Conservation (phyloP, 2,113 vertebrate species). For the Phaethon lepturus region DNA sequence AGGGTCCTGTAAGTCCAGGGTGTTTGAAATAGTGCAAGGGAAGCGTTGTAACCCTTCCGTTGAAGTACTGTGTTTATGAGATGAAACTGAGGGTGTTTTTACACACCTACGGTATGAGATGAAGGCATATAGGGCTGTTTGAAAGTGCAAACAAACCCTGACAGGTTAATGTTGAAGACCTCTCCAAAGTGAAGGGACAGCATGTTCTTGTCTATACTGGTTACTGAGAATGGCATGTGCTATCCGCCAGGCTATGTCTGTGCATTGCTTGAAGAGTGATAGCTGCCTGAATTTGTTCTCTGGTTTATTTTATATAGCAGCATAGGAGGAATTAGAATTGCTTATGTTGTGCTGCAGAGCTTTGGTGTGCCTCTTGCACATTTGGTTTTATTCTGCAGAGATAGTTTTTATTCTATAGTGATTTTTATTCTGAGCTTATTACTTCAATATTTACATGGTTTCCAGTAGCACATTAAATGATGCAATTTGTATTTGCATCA, state of each 20-base stretch:
- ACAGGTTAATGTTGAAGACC: not conserved
- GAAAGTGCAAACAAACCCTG: not conserved
- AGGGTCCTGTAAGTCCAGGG: not conserved
- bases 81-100: not conserved
- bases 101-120: not conserved
- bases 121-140: not conserved
- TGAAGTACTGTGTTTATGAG: not conserved
- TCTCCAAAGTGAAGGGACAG: not conserved
- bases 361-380: not conserved
- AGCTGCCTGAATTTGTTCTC: not conserved
- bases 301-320: not conserved
- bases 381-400: not conserved
- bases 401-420: not conserved
- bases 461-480: not conserved
- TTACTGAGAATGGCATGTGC: not conserved
- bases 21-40: not conserved
- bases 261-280: not conserved
- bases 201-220: not conserved
- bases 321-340: not conserved
- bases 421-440: not conserved
- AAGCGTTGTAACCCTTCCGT: not conserved
- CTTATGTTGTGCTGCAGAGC: not conserved
- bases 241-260: not conserved
- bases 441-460: not conserved
- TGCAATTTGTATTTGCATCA: not conserved